These are phyloP conservation scores for Digitonthophagus gazella DNA, from an alignment of 2,888 invertebrate genomes.

Conservation along the genomic window DNA sequence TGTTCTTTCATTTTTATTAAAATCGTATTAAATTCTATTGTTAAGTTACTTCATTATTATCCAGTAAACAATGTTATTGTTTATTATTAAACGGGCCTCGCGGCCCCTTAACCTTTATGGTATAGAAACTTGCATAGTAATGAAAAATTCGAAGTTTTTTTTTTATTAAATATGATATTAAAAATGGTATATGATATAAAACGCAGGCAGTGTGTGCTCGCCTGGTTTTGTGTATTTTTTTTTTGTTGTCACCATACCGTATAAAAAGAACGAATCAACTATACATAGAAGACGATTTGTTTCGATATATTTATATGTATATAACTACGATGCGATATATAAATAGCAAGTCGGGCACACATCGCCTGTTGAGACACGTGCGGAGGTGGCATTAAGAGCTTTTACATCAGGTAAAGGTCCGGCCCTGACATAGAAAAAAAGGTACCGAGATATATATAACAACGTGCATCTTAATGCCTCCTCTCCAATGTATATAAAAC, in stretches of 20 bases:
- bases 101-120: conserved; percentile 42
- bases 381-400: conserved; percentile 28
- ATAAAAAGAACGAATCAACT: conserved; percentile 30
- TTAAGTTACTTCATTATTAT: conserved; percentile 47
- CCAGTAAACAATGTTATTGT: conserved; percentile 49
- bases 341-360: conserved; percentile 41
- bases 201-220: conserved; percentile 46
- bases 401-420: conserved; percentile 19
- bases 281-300: conserved; percentile 13
- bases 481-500: conserved; percentile 40
- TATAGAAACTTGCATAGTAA: conserved; percentile 48
- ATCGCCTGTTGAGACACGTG: conserved; percentile 39
- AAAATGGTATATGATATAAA: conserved; percentile 53
- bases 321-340: conserved; percentile 38
- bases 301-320: conserved; percentile 13
- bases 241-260: conserved; percentile 22
- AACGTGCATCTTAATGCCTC: conserved; percentile 30
- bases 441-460: conserved; percentile 20
- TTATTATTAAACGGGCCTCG: conserved; percentile 43
- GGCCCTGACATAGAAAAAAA: conserved; percentile 4
- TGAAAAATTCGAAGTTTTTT: conserved; percentile 49
- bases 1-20: conserved; percentile 43
- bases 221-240: conserved; percentile 27
- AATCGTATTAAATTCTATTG: conserved; percentile 52
- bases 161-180: conserved; percentile 50